These are phyloP conservation scores for Periophthalmodon schlosseri DNA, from an alignment of 2,113 vertebrate genomes.

Conservation along the genomic window DNA sequence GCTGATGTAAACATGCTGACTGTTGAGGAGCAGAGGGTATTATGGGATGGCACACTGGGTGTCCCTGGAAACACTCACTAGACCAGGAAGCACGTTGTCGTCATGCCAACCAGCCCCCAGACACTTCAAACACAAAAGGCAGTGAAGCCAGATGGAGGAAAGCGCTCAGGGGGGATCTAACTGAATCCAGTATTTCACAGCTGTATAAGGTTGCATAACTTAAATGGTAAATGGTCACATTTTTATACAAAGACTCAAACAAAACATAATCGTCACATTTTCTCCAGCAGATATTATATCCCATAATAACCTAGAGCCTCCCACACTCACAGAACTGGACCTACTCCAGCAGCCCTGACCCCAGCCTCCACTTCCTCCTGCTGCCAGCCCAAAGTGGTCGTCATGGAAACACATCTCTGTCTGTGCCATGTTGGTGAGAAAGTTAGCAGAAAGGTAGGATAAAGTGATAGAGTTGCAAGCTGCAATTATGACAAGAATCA, in stretches of 20 bases:
- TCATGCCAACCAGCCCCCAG: constrained; percentile 50
- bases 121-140: constrained; percentile 4
- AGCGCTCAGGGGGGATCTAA: neutral
- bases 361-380: constrained; percentile 40
- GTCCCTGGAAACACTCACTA: constrained; percentile 32
- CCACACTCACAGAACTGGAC: constrained; percentile 42
- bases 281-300: constrained; percentile 5
- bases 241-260: too few relatives aligned
- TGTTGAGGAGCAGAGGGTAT: neutral
- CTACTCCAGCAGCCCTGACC: constrained; percentile 9
- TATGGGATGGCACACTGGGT: constrained; percentile 6
- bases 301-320: constrained; percentile 33
- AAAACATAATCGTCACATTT: neutral
- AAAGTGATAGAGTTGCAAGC: too few relatives aligned
- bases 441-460: neutral
- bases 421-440: neutral
- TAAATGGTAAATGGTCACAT: too few relatives aligned
- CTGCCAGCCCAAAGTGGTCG: constrained; percentile 57
- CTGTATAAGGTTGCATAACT: neutral
- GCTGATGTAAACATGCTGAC: neutral
- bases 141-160: constrained; percentile 10
- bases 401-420: constrained; percentile 61
- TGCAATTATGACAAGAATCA: neutral
- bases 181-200: neutral
- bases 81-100: constrained; percentile 33